These are phyloP conservation scores for Hydractinia echinata DNA, from an alignment of 30 jellyfish, hydroid and myxozoan species.

Conservation along the genomic window DNA sequence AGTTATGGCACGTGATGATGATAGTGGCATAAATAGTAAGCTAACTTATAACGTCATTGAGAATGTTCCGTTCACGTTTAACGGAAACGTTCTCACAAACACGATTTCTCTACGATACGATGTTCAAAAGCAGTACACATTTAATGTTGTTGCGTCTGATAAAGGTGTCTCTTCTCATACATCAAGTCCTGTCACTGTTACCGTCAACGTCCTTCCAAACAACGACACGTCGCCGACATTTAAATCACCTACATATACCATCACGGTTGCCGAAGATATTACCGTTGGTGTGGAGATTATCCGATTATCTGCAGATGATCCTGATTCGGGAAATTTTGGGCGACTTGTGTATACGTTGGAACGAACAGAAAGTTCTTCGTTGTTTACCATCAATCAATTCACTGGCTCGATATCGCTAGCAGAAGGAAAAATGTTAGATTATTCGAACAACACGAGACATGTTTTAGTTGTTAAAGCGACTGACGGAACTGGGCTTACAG, in stretches of 20 bases:
- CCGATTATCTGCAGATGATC: constrained; percentile 1
- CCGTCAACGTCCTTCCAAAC: constrained; percentile 45
- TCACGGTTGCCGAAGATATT: neutral
- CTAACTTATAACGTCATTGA: constrained; percentile 32
- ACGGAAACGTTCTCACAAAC: neutral
- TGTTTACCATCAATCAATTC: neutral
- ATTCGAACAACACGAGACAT: neutral
- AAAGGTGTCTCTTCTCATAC: constrained; percentile 47
- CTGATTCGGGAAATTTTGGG: constrained; percentile 16
- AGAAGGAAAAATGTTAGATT: neutral
- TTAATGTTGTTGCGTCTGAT: constrained; percentile 60
- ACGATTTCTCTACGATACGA: neutral
- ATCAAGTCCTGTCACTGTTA: constrained; percentile 47
- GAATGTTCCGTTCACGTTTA: neutral
- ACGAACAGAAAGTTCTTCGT: neutral
- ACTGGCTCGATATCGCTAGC: neutral
- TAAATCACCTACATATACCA: constrained; percentile 3
- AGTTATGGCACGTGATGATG: constrained; percentile 56
- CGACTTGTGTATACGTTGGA: neutral
- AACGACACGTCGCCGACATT: constrained; percentile 72
- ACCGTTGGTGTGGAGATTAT: neutral
- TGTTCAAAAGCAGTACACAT: neutral
- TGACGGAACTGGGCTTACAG: constrained; percentile 20
- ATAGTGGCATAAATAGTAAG: constrained; percentile 54
- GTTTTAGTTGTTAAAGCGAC: constrained; percentile 6